Evolutionary conservation across 2,113 vertebrate species (phyloP), one percentile per base, ranked within the genome.

Genomic region (Miniopterus natalensis): DNA sequence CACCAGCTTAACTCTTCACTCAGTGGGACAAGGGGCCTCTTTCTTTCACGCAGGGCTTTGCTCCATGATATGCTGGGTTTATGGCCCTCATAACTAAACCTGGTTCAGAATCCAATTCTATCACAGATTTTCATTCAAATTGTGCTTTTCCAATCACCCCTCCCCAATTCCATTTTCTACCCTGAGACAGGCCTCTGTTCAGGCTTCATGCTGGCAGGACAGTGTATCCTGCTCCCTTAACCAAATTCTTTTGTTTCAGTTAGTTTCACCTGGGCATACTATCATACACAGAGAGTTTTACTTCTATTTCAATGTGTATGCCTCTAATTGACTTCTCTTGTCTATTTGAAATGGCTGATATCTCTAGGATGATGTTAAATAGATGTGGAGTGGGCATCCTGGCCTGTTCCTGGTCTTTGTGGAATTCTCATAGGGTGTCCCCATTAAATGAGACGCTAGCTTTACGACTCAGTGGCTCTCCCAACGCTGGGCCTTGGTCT

Each of bases 31-130:
- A 95, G 91, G 94, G 70, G 91, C 91, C 78, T 93, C 90, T 96
- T 94, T 97, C 96, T 97, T 95, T 18, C 45, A 81, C 3, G 53
- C 61, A 61, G 49, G 75, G 90, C 88, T 94, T n/a, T 27, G 96
- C 91, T 95, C 93, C 57, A 45, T 4, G 78, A 79, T 20, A 42
- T 0, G 20, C 61, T 27, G 29, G 27, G 74, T 70, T 61, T 92
- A 88, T 2, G 70, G 88, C 57, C 94, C 74, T 78, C 55, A 1
- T 8, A 93, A 93, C 27, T 40, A 59, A 87, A 70, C 29, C n/a
- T 59, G 78, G 51, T 87, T 92, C 55, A 7, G 74, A 77, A 93
- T 84, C 87, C 91, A 94, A 63, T 40, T 68, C 83, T 71, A 5
- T 8, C 79, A 93, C 45, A 53, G 90, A 57, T 61, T 92, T 88